A percentile compares a stretch with the other conserved stretches of the same genome.
Evolutionary conservation across 2,888 invertebrate species (phyloP).

Genomic region (Nezara viridula): DNA sequence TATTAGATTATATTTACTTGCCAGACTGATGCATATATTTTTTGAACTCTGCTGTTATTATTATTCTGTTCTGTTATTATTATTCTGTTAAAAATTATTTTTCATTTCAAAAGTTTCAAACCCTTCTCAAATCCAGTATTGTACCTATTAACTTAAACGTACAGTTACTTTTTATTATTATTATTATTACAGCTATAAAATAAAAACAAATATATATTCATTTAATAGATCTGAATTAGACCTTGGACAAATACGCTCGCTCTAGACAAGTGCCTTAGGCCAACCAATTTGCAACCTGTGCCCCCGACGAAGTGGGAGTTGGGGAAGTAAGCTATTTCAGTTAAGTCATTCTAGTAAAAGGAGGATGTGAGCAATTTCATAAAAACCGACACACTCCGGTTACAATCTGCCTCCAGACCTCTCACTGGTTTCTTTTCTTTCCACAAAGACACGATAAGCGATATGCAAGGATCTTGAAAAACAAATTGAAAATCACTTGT

Average conservation of each 20-base stretch:
- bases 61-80: too few species aligned
- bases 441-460: not conserved
- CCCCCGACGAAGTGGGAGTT: slow-evolving; percentile 32
- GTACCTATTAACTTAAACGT: too few species aligned
- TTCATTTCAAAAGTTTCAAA: too few species aligned
- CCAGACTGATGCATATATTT: too few species aligned
- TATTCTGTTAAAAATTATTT: too few species aligned
- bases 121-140: too few species aligned
- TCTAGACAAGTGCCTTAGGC: not conserved
- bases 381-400: slow-evolving; percentile 26
- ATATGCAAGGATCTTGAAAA: not conserved
- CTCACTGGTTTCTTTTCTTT: not conserved
- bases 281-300: slow-evolving; percentile 8
- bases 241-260: not conserved
- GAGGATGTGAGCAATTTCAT: slow-evolving; percentile 21
- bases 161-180: too few species aligned
- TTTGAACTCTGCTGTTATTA: too few species aligned
- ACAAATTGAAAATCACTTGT: not conserved
- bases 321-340: slow-evolving; percentile 32
- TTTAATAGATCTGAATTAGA: not conserved
- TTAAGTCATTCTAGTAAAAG: slow-evolving; percentile 32
- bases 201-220: not conserved
- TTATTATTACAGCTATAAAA: not conserved
- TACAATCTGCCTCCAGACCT: not conserved
- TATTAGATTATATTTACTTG: too few species aligned